Percentiles rank a stretch among this genome's conserved stretches.
These are phyloP conservation scores for Donacobius atricapilla DNA, from an alignment of 2,113 vertebrate genomes.

Conservation along the genomic window DNA sequence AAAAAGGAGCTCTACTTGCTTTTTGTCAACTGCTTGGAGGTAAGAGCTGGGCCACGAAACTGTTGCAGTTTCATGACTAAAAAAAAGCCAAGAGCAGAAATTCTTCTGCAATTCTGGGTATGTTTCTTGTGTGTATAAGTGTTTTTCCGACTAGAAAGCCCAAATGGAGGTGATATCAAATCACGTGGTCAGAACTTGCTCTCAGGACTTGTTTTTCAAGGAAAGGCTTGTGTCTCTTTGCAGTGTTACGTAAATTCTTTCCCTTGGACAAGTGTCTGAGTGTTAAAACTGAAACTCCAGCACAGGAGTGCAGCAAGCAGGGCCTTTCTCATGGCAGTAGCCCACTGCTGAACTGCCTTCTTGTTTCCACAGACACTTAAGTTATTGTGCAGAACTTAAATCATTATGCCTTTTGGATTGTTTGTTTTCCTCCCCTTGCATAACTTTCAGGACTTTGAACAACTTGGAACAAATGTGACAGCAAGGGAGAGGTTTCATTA, in stretches of 20 bases:
- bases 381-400: background rate
- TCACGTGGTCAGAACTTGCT: background rate
- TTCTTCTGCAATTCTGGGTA: background rate
- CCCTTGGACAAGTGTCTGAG: background rate
- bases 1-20: conserved; percentile 86
- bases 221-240: background rate
- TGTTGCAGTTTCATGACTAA: background rate
- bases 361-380: background rate
- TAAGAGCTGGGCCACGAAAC: background rate
- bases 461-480: background rate
- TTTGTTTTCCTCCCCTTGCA: background rate
- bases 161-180: background rate
- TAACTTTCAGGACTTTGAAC: background rate
- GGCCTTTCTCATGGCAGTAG: background rate
- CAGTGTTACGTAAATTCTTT: background rate
- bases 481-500: background rate
- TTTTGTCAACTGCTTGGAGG: conserved; percentile 84
- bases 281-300: background rate
- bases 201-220: background rate
- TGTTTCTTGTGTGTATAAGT: background rate
- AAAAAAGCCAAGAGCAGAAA: background rate
- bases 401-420: background rate
- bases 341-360: background rate
- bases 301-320: background rate
- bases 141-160: background rate